A percentile compares a stretch with the other conserved stretches of the same genome.
These are phyloP conservation scores for Chesias legatella DNA, from an alignment of 2,888 invertebrate genomes.

Conservation along the genomic window DNA sequence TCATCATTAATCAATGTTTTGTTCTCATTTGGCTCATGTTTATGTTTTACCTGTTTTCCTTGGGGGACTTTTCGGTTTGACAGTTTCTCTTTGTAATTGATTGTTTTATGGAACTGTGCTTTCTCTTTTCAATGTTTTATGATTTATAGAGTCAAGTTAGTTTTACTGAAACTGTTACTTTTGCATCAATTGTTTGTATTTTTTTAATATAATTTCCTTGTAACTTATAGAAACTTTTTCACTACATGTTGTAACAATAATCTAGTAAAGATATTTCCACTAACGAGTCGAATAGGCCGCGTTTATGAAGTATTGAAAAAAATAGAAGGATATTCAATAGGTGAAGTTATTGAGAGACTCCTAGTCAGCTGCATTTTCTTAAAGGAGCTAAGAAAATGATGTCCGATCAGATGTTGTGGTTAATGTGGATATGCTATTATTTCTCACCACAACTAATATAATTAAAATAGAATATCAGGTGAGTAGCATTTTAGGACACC, in stretches of 20 bases:
- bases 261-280: no score
- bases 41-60: constrained; percentile 71
- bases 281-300: constrained; percentile 41
- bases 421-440: constrained; percentile 40
- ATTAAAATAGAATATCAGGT: no score
- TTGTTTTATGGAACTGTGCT: constrained; percentile 49
- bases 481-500: no score
- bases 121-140: constrained; percentile 21
- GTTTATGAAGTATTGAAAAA: constrained; percentile 64
- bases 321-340: constrained; percentile 68
- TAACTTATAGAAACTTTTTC: no score
- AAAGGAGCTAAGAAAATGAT: constrained; percentile 75
- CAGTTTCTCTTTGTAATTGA: constrained; percentile 72
- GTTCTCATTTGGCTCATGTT: constrained; percentile 63
- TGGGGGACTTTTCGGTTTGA: constrained; percentile 56
- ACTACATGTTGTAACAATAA: no score
- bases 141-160: no score
- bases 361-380: constrained; percentile 78
- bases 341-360: constrained; percentile 65
- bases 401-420: constrained; percentile 53
- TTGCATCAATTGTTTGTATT: no score
- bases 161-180: no score
- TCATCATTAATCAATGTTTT: constrained; percentile 79
- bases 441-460: no score
- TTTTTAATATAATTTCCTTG: no score